phyloP scores from a whole-genome alignment of 2,797 vertebrate species.

The Chlorospingus flavigularis region DNA sequence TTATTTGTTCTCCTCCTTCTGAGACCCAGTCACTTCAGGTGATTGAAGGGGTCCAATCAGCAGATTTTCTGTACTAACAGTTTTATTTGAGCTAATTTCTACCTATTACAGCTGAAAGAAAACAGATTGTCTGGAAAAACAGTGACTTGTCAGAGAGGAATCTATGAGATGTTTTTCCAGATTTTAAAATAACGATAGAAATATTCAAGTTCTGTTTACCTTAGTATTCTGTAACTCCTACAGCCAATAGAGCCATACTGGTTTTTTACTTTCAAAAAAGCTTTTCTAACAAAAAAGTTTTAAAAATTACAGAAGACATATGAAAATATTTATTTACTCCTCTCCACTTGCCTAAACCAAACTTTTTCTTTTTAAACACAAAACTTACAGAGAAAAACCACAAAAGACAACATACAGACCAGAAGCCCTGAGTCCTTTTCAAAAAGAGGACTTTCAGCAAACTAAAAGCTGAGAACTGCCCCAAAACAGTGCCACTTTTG shows the following conservation, averaged over 20 bases:
- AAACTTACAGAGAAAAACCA: neutral
- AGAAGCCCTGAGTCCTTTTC: neutral
- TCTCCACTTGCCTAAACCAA: neutral
- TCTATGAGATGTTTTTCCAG: neutral
- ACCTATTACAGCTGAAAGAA: neutral
- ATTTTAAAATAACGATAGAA: neutral
- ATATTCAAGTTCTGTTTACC: neutral
- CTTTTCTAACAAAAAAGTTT: neutral
- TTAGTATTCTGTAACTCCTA: neutral
- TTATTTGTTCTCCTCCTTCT: neutral
- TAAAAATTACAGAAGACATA: neutral
- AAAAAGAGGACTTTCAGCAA: neutral
- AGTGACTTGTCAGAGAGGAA: neutral
- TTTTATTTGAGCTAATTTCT: neutral
- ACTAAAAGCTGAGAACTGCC: neutral
- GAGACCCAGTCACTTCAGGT: neutral
- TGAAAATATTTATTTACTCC: neutral
- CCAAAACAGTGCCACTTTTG: neutral
- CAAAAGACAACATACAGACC: neutral
- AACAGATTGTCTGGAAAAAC: neutral
- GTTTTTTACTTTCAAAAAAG: neutral
- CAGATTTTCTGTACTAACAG: neutral
- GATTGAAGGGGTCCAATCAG: neutral
- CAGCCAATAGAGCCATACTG: neutral
- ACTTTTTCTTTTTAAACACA: neutral